These are phyloP conservation scores for Limanda limanda DNA, from an alignment of 2,113 vertebrate species.

Conservation along the genomic window DNA sequence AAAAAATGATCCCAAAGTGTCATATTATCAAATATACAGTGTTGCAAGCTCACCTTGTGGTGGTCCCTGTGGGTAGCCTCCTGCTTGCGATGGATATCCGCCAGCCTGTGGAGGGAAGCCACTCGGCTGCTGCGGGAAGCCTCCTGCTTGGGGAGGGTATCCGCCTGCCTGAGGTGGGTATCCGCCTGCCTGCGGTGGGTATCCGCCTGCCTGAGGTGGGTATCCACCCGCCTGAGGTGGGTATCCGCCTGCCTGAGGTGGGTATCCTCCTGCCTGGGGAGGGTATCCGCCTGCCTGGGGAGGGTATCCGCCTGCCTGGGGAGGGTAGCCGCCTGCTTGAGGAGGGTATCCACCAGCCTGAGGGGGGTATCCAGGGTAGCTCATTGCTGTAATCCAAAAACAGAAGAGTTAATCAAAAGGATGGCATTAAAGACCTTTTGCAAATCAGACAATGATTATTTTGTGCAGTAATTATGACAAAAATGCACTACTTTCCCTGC, in stretches of 20 bases:
- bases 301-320: conserved; percentile 64
- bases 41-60: conserved; percentile 71
- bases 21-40: neutral
- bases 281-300: conserved; percentile 73
- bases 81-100: conserved; percentile 49
- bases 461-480: neutral
- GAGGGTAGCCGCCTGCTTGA: conserved; percentile 84
- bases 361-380: conserved; percentile 90
- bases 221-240: conserved; percentile 81
- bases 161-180: conserved; percentile 65
- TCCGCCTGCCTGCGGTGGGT: conserved; percentile 61
- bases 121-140: conserved; percentile 61
- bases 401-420: conserved; percentile 26
- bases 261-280: conserved; percentile 70
- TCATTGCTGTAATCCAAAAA: conserved; percentile 86
- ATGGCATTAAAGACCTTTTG: neutral
- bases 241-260: conserved; percentile 74
- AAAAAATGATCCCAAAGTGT: neutral
- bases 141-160: conserved; percentile 71
- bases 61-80: conserved; percentile 68
- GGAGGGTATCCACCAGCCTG: conserved; percentile 67
- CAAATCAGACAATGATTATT: neutral
- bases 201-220: conserved; percentile 80
- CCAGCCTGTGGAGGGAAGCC: conserved; percentile 46
- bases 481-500: neutral